Percentiles rank a stretch among this genome's conserved stretches.
Conservation (phyloP, 2,888 invertebrate species). For the Rhagonycha lutea region DNA sequence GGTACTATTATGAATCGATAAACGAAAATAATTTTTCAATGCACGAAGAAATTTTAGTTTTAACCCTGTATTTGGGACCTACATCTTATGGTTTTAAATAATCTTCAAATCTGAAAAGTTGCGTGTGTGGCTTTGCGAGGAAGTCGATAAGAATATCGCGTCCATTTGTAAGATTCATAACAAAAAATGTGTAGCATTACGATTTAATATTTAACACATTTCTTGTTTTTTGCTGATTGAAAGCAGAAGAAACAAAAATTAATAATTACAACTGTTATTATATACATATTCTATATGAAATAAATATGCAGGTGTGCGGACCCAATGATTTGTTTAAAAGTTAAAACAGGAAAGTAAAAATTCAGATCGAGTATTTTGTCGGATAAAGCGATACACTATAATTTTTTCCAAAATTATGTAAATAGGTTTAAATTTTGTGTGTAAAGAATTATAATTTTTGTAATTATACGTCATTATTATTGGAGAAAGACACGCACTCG, state of each 20-base stretch:
- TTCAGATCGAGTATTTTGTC: slow-evolving; percentile 17
- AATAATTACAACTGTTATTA: slow-evolving; percentile 6
- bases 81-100: slow-evolving; percentile 3
- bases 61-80: background rate
- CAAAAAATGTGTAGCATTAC: background rate
- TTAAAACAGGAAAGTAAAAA: slow-evolving; percentile 23
- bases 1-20: no score
- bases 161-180: slow-evolving; percentile 8
- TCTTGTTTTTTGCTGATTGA: background rate
- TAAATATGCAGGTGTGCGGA: slow-evolving; percentile 14
- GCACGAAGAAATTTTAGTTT: background rate
- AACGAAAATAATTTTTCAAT: background rate
- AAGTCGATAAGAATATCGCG: slow-evolving; percentile 37
- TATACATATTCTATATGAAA: background rate
- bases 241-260: background rate
- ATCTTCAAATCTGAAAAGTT: slow-evolving; percentile 29
- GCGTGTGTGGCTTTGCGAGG: slow-evolving; percentile 28
- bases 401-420: slow-evolving; percentile 23
- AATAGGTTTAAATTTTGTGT: slow-evolving; percentile 8
- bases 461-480: slow-evolving; percentile 1
- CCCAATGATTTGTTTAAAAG: slow-evolving; percentile 8
- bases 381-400: slow-evolving; percentile 14
- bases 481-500: background rate
- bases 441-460: slow-evolving; percentile 5
- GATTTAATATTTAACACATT: slow-evolving; percentile 4